These are phyloP conservation scores for Thymallus thymallus DNA, from an alignment of 2,113 vertebrate genomes.

Conservation along the genomic window DNA sequence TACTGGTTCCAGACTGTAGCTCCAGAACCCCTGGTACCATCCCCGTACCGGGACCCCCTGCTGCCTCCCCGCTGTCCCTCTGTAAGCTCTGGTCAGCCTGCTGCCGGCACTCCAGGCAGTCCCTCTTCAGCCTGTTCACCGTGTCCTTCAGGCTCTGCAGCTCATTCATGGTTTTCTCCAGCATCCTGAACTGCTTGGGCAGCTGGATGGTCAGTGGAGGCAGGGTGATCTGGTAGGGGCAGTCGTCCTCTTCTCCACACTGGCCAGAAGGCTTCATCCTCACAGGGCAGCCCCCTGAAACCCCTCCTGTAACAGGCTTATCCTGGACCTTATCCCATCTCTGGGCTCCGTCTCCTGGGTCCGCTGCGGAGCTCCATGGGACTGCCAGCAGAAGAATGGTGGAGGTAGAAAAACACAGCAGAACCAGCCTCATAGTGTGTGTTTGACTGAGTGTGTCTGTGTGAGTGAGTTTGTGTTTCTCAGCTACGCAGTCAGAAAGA, in stretches of 20 bases:
- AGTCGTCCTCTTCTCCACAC: constrained; percentile 82
- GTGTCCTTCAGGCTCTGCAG: constrained; percentile 86
- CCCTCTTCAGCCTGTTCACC: constrained; percentile 82
- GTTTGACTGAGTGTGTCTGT: constrained; percentile 18
- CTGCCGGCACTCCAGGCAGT: constrained; percentile 82
- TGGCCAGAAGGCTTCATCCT: constrained; percentile 79
- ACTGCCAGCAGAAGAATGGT: constrained; percentile 69
- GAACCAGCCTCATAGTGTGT: constrained; percentile 76
- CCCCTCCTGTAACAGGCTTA: constrained; percentile 38
- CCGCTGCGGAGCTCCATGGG: constrained; percentile 45
- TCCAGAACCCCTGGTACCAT: constrained; percentile 68
- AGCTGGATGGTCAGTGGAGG: constrained; percentile 88
- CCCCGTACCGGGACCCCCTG: constrained; percentile 66
- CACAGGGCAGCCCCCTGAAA: constrained; percentile 71
- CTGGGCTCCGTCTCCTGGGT: constrained; percentile 33
- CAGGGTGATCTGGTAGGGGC: constrained; percentile 85
- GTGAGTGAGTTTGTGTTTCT: constrained; percentile 30
- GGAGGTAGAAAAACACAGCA: constrained; percentile 65
- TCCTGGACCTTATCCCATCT: constrained; percentile 48
- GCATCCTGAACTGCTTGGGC: constrained; percentile 81
- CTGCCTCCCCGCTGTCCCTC: constrained; percentile 39
- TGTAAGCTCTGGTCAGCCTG: constrained; percentile 59
- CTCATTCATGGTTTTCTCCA: constrained; percentile 88
- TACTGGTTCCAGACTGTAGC: constrained; percentile 62
- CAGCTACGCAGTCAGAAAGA: constrained; percentile 34